Conservation (phyloP, 2,113 vertebrate genomes). For the Hiodon tergisus region DNA sequence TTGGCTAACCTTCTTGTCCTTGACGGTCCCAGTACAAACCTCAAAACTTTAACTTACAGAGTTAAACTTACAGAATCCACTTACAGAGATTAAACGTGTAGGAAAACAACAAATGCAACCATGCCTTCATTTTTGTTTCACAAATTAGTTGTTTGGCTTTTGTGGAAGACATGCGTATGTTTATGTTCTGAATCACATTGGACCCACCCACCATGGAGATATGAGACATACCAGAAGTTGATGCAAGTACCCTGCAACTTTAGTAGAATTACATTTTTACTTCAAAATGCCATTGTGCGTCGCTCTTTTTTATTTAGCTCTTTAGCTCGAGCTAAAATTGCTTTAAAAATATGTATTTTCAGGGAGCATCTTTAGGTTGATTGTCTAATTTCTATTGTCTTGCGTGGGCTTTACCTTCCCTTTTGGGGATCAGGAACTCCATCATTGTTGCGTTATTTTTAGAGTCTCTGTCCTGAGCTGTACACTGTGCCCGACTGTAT, state of each 20-base stretch:
- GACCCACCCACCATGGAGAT: slow-evolving; percentile 41
- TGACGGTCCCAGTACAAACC: no score
- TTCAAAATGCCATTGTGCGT: no score
- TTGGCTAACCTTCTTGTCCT: no score
- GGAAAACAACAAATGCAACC: no score
- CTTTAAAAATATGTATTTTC: not conserved
- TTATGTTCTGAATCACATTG: slow-evolving; percentile 61
- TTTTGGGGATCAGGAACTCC: slow-evolving; percentile 49
- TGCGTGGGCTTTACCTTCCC: slow-evolving; percentile 40
- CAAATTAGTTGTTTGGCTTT: no score
- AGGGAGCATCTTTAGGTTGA: not conserved
- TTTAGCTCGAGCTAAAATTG: not conserved
- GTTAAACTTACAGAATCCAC: no score
- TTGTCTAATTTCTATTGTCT: not conserved
- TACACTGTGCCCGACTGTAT: slow-evolving; percentile 8
- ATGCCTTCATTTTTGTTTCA: no score
- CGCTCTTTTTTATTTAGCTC: no score
- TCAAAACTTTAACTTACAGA: no score
- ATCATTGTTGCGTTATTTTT: slow-evolving; percentile 60
- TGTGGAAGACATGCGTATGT: slow-evolving; percentile 58
- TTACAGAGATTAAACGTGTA: no score
- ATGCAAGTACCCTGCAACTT: slow-evolving; percentile 59
- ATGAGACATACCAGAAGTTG: slow-evolving; percentile 52
- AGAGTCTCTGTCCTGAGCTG: slow-evolving; percentile 16
- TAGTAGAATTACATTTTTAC: not conserved